Conservation (phyloP, 2,113 vertebrate genomes). For the Perca fluviatilis region DNA sequence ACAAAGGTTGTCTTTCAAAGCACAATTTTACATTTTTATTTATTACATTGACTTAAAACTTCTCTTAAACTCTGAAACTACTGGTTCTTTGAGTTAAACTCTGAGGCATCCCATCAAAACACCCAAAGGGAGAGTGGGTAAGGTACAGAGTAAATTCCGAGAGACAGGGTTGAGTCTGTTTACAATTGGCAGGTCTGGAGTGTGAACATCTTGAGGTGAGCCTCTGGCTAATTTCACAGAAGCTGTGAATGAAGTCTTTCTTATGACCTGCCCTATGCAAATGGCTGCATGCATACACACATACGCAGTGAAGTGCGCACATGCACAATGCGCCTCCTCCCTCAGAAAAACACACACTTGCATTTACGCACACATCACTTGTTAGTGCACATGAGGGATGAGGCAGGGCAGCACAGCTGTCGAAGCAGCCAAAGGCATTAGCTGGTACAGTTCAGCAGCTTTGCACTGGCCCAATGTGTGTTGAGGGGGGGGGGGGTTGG, state of each 20-base stretch:
- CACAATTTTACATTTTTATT: not conserved
- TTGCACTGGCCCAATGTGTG: slow-evolving; percentile 21
- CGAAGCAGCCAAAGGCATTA: slow-evolving; percentile 61
- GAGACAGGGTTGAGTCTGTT: slow-evolving; percentile 68
- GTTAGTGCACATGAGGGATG: slow-evolving; percentile 37
- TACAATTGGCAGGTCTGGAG: slow-evolving; percentile 64
- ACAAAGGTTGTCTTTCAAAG: not conserved
- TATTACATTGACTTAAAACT: not conserved
- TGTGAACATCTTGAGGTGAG: slow-evolving; percentile 71
- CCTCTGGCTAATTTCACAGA: slow-evolving; percentile 66
- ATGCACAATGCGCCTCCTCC: slow-evolving; percentile 25
- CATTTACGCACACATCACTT: slow-evolving; percentile 68
- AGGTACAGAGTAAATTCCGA: slow-evolving; percentile 37
- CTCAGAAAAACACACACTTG: slow-evolving; percentile 40
- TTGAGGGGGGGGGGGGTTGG: not conserved
- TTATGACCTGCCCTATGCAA: slow-evolving; percentile 62
- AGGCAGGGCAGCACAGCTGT: slow-evolving; percentile 71
- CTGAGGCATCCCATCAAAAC: slow-evolving; percentile 30
- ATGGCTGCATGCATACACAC: slow-evolving; percentile 36
- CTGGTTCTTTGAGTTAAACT: slow-evolving; percentile 4
- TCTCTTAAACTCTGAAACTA: not conserved
- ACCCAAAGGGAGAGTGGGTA: not conserved
- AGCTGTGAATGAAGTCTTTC: slow-evolving; percentile 76
- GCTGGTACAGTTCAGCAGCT: slow-evolving; percentile 65
- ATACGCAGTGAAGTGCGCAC: slow-evolving; percentile 8